Evolutionary conservation across 2,797 vertebrate species (phyloP).

Genomic region (Hybognathus amarus): DNA sequence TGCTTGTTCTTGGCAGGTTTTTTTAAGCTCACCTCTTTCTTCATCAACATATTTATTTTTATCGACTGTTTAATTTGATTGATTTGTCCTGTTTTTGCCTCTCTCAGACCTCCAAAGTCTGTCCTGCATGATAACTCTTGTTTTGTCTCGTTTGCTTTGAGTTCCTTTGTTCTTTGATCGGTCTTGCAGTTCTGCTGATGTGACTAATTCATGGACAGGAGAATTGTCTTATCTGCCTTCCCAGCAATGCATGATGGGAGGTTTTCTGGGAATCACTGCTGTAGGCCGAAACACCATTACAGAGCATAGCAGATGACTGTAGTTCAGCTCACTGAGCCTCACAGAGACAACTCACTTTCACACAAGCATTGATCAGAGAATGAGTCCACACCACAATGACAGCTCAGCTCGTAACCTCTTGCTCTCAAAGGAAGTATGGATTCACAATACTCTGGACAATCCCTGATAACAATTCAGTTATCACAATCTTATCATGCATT

Average conservation of each 20-base stretch:
- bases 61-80: background rate
- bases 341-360: conserved; percentile 3
- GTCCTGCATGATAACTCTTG: background rate
- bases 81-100: background rate
- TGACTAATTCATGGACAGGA: conserved; percentile 11
- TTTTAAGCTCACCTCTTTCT: background rate
- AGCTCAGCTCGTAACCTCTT: background rate
- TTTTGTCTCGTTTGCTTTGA: conserved; percentile 6
- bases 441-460: background rate
- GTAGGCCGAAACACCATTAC: conserved; percentile 41
- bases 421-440: background rate
- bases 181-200: background rate
- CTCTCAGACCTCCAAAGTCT: background rate
- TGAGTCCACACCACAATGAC: conserved; percentile 30
- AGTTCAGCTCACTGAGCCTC: conserved; percentile 3
- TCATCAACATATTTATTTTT: background rate
- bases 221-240: conserved; percentile 33
- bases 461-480: background rate
- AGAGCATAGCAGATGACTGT: conserved; percentile 1
- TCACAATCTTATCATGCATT: background rate
- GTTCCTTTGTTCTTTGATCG: background rate
- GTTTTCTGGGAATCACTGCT: conserved; percentile 30
- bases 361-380: conserved; percentile 14
- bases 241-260: conserved; percentile 23
- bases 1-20: background rate